A percentile compares a stretch with the other conserved stretches of the same genome.
phyloP scores from a whole-genome alignment of 2,113 vertebrate species.

The Pluvianellus socialis region DNA sequence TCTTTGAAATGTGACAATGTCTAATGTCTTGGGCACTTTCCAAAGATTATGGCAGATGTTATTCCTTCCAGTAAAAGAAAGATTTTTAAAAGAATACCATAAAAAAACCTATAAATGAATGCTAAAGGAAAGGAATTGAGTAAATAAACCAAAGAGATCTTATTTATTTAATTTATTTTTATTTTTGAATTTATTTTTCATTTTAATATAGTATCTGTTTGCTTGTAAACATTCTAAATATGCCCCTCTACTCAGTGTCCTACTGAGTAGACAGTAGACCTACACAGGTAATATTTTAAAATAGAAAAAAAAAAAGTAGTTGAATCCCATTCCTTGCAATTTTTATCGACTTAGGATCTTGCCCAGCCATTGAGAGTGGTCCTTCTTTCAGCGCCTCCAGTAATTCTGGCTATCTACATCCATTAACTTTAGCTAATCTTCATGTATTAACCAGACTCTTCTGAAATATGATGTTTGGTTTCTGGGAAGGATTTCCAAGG shows the following conservation, averaged over 20 bases:
- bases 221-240: neutral
- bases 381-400: rapidly evolving
- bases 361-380: neutral
- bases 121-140: neutral
- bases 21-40: neutral
- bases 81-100: neutral
- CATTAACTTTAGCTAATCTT: neutral
- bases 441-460: neutral
- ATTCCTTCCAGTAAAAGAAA: neutral
- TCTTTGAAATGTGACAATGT: neutral
- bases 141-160: neutral
- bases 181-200: neutral
- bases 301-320: neutral
- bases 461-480: neutral
- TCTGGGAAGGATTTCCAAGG: neutral
- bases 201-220: neutral
- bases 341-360: neutral
- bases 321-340: neutral
- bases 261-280: no score
- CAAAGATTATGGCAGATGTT: neutral
- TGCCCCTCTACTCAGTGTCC: neutral
- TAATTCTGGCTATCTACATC: neutral
- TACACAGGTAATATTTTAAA: neutral
- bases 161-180: neutral
- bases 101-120: neutral